These are phyloP conservation scores for Silvanus unidentatus DNA, from an alignment of 2,888 invertebrate species.

Conservation along the genomic window DNA sequence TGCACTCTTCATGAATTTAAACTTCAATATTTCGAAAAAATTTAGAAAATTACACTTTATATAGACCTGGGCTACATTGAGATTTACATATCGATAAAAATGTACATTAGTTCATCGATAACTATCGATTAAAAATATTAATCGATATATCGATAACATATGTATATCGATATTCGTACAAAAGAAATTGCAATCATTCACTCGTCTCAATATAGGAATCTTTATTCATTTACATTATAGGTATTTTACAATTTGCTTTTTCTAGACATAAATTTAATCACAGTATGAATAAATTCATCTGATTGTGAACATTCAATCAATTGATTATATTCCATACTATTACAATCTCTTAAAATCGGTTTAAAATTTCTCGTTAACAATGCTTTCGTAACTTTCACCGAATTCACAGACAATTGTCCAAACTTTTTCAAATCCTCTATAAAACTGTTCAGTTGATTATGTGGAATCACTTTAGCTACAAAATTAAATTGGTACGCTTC, in stretches of 20 bases:
- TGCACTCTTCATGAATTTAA: too few relatives aligned
- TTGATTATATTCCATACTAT: conserved; percentile 62
- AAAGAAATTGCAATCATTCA: too few relatives aligned
- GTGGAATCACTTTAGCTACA: conserved; percentile 70
- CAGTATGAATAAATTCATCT: conserved; percentile 59
- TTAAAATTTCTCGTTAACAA: conserved; percentile 58
- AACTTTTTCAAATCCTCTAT: conserved; percentile 54
- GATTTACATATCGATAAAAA: too few relatives aligned
- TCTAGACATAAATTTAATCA: conserved; percentile 50
- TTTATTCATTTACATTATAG: too few relatives aligned
- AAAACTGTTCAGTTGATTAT: conserved; percentile 52
- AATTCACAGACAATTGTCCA: conserved; percentile 53
- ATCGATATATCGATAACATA: too few relatives aligned
- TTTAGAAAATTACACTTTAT: too few relatives aligned
- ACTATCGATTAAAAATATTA: too few relatives aligned
- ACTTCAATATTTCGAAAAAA: too few relatives aligned
- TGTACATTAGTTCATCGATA: too few relatives aligned
- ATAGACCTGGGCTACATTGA: too few relatives aligned
- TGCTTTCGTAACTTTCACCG: conserved; percentile 64
- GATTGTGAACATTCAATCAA: conserved; percentile 60
- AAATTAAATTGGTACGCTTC: conserved; percentile 77
- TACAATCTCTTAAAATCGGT: conserved; percentile 58
- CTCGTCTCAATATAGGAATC: too few relatives aligned
- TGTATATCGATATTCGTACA: too few relatives aligned
- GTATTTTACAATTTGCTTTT: conserved; percentile 37